Percentiles rank a stretch among this genome's conserved stretches.
Conservation (phyloP, 2,888 invertebrate species). For the Xiphydria camelus region DNA sequence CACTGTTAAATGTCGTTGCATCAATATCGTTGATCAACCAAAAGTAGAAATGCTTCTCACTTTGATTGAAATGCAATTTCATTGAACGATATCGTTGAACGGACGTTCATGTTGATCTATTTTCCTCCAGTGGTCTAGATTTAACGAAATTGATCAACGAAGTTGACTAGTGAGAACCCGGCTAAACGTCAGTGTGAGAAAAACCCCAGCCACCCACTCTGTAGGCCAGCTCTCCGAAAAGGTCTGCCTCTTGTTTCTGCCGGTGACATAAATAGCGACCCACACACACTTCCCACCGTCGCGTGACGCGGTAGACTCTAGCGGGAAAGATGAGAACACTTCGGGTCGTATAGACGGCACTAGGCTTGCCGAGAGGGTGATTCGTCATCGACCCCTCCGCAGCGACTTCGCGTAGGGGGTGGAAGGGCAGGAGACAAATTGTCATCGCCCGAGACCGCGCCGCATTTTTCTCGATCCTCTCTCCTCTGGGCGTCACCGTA, state of each 20-base stretch:
- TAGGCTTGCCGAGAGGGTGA: conserved; percentile 9
- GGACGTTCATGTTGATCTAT: too few relatives aligned
- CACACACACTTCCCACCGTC: conserved; percentile 27
- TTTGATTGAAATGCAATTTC: too few relatives aligned
- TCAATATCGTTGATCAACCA: too few relatives aligned
- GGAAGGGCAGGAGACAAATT: background rate
- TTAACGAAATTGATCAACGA: too few relatives aligned
- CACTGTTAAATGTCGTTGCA: too few relatives aligned
- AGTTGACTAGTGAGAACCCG: too few relatives aligned
- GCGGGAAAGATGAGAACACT: conserved; percentile 23
- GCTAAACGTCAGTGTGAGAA: too few relatives aligned
- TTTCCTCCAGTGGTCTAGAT: too few relatives aligned
- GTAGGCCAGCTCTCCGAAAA: conserved; percentile 1
- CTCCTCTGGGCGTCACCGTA: too few relatives aligned
- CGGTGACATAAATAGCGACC: conserved; percentile 36
- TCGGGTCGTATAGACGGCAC: conserved; percentile 11
- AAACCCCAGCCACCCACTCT: background rate
- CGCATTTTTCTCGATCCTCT: background rate
- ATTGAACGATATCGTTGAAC: too few relatives aligned
- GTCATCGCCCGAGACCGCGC: background rate
- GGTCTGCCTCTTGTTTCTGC: conserved; percentile 19
- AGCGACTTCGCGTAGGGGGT: background rate
- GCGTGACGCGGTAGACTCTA: conserved; percentile 7
- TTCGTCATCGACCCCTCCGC: conserved; percentile 2
- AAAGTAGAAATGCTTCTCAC: too few relatives aligned